Evolutionary conservation across 2,113 vertebrate genomes (phyloP).

Genomic region (Hyla sarda): DNA sequence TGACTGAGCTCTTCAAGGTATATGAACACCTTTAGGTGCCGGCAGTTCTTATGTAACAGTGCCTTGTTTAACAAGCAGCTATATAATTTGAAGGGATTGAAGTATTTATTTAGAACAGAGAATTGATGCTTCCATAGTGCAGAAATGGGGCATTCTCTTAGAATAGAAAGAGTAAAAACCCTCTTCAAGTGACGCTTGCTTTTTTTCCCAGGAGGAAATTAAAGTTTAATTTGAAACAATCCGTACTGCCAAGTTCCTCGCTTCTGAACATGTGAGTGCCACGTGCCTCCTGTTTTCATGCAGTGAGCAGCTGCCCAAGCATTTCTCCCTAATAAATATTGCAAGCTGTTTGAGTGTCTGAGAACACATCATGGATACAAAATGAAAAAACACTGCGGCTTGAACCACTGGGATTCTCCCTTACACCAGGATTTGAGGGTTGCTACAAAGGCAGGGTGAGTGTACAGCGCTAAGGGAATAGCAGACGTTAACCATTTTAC

Average conservation of each 20-base stretch:
- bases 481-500: not conserved
- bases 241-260: conserved; percentile 48
- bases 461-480: not conserved
- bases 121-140: not conserved
- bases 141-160: conserved; percentile 13
- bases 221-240: conserved; percentile 56
- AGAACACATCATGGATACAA: conserved; percentile 35
- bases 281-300: conserved; percentile 52
- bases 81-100: not conserved
- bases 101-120: not conserved
- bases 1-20: no score
- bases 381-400: not conserved
- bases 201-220: conserved; percentile 39
- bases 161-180: not conserved
- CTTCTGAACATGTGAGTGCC: conserved; percentile 45
- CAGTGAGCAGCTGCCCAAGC: conserved; percentile 49
- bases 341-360: conserved; percentile 47
- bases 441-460: not conserved
- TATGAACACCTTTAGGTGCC: no score
- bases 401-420: conserved; percentile 21
- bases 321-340: conserved; percentile 56
- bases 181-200: conserved; percentile 10
- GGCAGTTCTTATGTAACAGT: not conserved
- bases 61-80: not conserved
- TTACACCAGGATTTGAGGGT: not conserved